Percentiles rank a stretch among this genome's conserved stretches.
phyloP scores from a whole-genome alignment of 1,140 invertebrate species.

The Heliothis virescens region DNA sequence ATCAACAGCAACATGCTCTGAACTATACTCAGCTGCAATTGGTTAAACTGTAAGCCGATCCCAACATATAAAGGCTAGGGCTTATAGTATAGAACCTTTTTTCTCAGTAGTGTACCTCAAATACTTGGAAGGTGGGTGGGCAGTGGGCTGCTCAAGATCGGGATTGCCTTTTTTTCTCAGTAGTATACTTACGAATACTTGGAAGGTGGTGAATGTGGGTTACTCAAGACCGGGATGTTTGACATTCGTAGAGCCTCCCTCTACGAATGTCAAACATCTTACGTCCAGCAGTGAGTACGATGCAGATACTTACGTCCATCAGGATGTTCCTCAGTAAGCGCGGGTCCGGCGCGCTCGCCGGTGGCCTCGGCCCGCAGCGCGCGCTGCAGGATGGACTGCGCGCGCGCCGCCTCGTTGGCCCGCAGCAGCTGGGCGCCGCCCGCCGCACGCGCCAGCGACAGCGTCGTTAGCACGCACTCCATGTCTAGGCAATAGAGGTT shows the following conservation, averaged over 20 bases:
- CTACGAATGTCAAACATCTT: too few species aligned
- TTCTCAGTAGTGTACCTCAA: too few species aligned
- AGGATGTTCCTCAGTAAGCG: slow-evolving; percentile 93
- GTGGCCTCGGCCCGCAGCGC: slow-evolving; percentile 93
- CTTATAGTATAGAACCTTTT: too few species aligned
- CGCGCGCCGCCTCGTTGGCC: slow-evolving; percentile 90
- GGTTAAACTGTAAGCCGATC: too few species aligned
- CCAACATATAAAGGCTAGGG: too few species aligned
- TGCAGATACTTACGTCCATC: slow-evolving; percentile 94
- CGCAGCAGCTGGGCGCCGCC: slow-evolving; percentile 91
- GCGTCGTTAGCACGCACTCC: slow-evolving; percentile 95
- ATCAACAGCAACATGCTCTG: too few species aligned
- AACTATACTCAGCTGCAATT: too few species aligned
- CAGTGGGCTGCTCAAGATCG: too few species aligned
- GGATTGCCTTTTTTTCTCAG: too few species aligned
- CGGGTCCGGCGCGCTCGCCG: slow-evolving; percentile 86
- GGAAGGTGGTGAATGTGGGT: slow-evolving; percentile 64
- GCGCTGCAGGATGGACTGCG: slow-evolving; percentile 94
- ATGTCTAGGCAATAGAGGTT: slow-evolving; percentile 88
- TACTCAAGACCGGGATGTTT: too few species aligned
- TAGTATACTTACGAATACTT: too few species aligned
- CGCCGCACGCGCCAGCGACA: slow-evolving; percentile 91
- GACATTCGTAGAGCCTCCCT: too few species aligned
- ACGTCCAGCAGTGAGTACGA: slow-evolving; percentile 91
- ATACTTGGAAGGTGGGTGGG: slow-evolving; percentile 64